Conservation (phyloP, 1,140 invertebrate genomes). For the Leguminivora glycinivorella region DNA sequence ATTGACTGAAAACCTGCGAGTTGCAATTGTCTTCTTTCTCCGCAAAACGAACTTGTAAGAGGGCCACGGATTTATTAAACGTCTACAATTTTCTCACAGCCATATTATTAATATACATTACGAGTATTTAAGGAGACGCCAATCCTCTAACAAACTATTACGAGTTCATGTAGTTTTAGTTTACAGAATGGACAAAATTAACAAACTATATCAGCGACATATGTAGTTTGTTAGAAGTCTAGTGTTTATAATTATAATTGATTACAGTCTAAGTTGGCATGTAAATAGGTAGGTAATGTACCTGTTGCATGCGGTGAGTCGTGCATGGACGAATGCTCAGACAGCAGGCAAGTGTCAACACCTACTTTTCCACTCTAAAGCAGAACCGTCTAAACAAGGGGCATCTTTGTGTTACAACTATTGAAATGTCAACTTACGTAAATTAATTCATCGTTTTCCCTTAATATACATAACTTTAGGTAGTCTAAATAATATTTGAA, state of each 20-base stretch:
- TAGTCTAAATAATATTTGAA: neutral
- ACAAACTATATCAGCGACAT: neutral
- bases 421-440: neutral
- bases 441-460: neutral
- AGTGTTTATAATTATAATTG: neutral
- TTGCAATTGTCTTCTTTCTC: neutral
- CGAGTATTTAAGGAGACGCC: conserved; percentile 1
- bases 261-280: conserved; percentile 23
- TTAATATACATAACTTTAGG: neutral
- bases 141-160: conserved; percentile 9
- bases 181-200: neutral
- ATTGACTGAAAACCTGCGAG: neutral
- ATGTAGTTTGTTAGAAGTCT: conserved; percentile 1
- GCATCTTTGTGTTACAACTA: neutral
- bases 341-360: neutral
- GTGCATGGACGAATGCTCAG: conserved; percentile 7
- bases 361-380: neutral
- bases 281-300: neutral
- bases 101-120: conserved; percentile 24
- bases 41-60: neutral
- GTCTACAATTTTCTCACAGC: conserved; percentile 22
- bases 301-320: neutral
- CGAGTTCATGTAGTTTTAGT: neutral
- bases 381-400: conserved; percentile 9
- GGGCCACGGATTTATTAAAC: neutral